Conservation (phyloP, 2,113 vertebrate species). For the Caracal caracal region DNA sequence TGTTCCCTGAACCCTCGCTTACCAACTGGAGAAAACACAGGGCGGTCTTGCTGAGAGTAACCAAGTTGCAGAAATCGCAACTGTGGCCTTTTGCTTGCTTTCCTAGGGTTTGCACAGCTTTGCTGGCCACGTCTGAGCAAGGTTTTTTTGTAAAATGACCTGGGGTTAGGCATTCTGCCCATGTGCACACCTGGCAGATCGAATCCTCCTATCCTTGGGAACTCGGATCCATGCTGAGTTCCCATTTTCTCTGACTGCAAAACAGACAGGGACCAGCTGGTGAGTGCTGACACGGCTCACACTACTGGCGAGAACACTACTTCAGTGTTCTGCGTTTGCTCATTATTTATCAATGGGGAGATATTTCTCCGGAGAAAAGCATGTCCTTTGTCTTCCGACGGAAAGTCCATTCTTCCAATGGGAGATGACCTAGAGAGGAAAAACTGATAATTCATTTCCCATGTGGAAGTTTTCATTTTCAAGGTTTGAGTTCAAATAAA, state of each 20-base stretch:
- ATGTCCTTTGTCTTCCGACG: conserved; percentile 53
- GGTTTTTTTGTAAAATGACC: conserved; percentile 30
- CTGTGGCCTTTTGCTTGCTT: background rate
- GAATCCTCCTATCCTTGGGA: conserved; percentile 45
- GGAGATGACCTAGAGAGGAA: conserved; percentile 33
- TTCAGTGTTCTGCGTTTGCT: conserved; percentile 55
- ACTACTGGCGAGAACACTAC: conserved; percentile 3
- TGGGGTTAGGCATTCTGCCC: background rate
- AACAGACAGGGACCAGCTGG: conserved; percentile 72
- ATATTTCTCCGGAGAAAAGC: conserved; percentile 52
- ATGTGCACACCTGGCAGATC: conserved; percentile 34
- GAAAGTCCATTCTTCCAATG: conserved; percentile 43
- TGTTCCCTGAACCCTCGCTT: background rate
- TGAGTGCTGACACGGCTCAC: conserved; percentile 15
- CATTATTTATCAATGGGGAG: conserved; percentile 67
- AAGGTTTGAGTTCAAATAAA: conserved; percentile 46
- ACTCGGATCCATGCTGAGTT: conserved; percentile 32
- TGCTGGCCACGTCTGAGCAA: background rate
- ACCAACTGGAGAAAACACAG: background rate
- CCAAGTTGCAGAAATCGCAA: background rate
- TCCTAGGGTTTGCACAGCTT: background rate
- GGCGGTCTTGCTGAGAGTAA: background rate
- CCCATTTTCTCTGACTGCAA: conserved; percentile 53
- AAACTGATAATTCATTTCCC: conserved; percentile 52
- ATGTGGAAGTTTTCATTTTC: conserved; percentile 52